phyloP scores from a whole-genome alignment of 2,888 invertebrate species.

The Amiota mariae region DNA sequence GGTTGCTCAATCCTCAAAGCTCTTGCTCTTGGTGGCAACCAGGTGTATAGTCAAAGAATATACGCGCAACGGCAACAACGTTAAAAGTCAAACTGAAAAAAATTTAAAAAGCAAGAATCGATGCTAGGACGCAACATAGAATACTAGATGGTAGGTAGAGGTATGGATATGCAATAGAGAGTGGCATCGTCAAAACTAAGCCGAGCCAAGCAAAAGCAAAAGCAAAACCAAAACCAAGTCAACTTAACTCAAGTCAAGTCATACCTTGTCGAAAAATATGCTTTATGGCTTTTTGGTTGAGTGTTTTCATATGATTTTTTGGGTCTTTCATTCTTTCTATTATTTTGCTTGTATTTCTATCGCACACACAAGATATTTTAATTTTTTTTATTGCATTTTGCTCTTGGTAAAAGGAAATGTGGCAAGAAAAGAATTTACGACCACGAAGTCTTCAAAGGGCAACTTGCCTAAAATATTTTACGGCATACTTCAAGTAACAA shows the following conservation, averaged over 20 bases:
- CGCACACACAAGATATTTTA: background rate
- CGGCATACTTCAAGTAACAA: slow-evolving; percentile 18
- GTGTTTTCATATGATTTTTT: slow-evolving; percentile 32
- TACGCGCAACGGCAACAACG: no score
- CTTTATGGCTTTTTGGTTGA: slow-evolving; percentile 55
- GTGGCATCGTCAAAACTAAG: background rate
- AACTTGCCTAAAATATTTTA: slow-evolving; percentile 53
- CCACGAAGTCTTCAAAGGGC: slow-evolving; percentile 64
- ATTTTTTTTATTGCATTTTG: background rate
- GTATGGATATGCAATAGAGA: no score
- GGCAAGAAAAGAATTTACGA: slow-evolving; percentile 69
- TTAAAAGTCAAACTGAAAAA: no score
- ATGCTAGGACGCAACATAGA: no score
- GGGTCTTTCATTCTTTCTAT: background rate
- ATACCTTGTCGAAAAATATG: slow-evolving; percentile 57
- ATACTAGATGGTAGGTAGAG: no score
- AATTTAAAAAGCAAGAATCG: no score
- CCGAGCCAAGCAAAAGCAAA: background rate
- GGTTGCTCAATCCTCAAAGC: background rate
- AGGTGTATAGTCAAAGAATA: no score
- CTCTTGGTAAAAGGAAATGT: slow-evolving; percentile 52
- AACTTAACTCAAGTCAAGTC: background rate
- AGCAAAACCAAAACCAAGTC: background rate
- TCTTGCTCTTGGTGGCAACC: no score
- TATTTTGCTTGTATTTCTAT: slow-evolving; percentile 7